Base-by-base conservation (phyloP, 2,888 invertebrate genomes). In the Danaus chrysippus region DNA sequence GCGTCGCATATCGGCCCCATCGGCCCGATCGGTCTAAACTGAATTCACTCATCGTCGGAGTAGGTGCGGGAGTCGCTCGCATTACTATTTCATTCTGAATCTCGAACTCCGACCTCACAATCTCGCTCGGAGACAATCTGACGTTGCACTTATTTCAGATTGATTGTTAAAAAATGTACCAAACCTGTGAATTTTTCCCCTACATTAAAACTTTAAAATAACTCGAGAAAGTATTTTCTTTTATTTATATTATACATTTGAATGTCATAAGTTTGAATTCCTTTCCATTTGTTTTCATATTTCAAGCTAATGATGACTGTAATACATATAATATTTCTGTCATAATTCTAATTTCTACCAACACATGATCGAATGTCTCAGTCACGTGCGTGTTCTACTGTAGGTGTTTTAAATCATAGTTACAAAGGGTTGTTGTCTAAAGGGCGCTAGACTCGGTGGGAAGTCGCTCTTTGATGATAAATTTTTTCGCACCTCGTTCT, bases 41-140 rank as follows among this genome's bases (percentile, higher is more conserved):
- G 79, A 76, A 81, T 83, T 81, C 78, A 78, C 80, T 84, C 81
- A 83, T 76, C 78, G 68, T 75, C 73, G 77, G 75, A 74, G 70
- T 79, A 34, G 49, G 77, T 80, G 78, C 81, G 69, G 70, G 66
- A 69, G 76, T 77, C 81, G 76, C 80, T 82, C 79, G 83, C 84
- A 86, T 87, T 84, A 85, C 82, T 82, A 84, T 86, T 85, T 80
- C 84, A 83, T 83, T 83, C 77, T 78, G 64, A 70, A 57, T 67
- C 63, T 56, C 68, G 62, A 62, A 17, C 62, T 65, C 58, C 62
- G 64, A 46, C 61, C 61, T 54, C 58, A 59, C 46, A 10, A 15
- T 34, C 54, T 53, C 46, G 67, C 68, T 53, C 56, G 61, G 69
- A 60, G 69, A 66, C 68, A 70, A 69, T 69, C 68, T 65, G 68